phyloP scores from a whole-genome alignment of 1,140 invertebrate genomes.

The Spodoptera frugiperda region DNA sequence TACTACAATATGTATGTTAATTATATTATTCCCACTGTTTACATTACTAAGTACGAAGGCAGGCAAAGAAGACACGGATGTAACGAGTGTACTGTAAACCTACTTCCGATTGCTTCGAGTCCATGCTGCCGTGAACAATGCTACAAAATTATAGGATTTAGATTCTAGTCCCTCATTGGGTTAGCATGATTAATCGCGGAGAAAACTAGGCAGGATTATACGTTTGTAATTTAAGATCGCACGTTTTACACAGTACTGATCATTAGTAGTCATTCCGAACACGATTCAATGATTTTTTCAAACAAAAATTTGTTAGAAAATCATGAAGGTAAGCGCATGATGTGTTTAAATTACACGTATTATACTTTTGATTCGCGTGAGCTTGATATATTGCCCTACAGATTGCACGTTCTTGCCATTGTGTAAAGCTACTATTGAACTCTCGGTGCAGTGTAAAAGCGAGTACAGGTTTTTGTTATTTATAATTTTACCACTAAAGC shows the following conservation, averaged over 20 bases:
- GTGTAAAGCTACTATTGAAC: slow-evolving; percentile 51
- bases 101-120: slow-evolving; percentile 72
- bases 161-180: slow-evolving; percentile 69
- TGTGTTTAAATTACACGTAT: slow-evolving; percentile 66
- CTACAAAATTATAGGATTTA: slow-evolving; percentile 81
- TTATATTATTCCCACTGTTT: slow-evolving; percentile 4
- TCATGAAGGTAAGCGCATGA: slow-evolving; percentile 53
- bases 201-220: slow-evolving; percentile 73
- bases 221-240: slow-evolving; percentile 70
- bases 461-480: slow-evolving; percentile 14
- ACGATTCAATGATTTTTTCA: slow-evolving; percentile 62
- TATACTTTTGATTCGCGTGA: slow-evolving; percentile 57
- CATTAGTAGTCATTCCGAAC: slow-evolving; percentile 67
- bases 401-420: slow-evolving; percentile 59
- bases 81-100: slow-evolving; percentile 77
- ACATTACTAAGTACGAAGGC: slow-evolving; percentile 61
- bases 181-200: slow-evolving; percentile 79
- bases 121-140: slow-evolving; percentile 71
- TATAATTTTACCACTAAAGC: slow-evolving; percentile 28
- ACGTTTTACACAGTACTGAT: slow-evolving; percentile 65
- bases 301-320: slow-evolving; percentile 59
- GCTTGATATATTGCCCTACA: slow-evolving; percentile 54
- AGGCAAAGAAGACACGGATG: slow-evolving; percentile 68
- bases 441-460: slow-evolving; percentile 42
- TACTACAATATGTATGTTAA: slow-evolving; percentile 1